A percentile compares a stretch with the other conserved stretches of the same genome.
These are phyloP conservation scores for Centroberyx gerrardi DNA, from an alignment of 2,797 vertebrate genomes.

Conservation along the genomic window DNA sequence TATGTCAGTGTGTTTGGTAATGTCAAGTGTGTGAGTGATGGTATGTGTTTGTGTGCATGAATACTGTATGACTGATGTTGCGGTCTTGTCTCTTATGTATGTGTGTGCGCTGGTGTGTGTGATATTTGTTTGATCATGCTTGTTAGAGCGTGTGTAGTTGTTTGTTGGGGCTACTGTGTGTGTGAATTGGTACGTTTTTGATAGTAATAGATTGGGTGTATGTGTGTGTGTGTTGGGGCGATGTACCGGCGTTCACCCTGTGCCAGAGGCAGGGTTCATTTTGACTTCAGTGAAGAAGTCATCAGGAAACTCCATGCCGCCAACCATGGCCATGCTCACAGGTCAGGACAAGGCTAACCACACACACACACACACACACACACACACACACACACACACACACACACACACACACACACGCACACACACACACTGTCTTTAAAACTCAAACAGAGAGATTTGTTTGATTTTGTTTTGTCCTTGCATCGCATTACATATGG, in stretches of 20 bases:
- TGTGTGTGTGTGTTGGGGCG: slow-evolving; percentile 69
- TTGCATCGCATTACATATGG: background rate
- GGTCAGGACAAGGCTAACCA: slow-evolving; percentile 72
- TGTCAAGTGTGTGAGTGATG: background rate
- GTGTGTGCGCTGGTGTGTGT: background rate
- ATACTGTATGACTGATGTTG: background rate
- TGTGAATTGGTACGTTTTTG: slow-evolving; percentile 5
- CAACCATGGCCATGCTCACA: slow-evolving; percentile 76
- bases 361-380: slow-evolving; percentile 14
- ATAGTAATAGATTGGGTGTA: slow-evolving; percentile 11
- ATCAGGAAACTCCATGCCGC: slow-evolving; percentile 83
- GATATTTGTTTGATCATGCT: slow-evolving; percentile 21
- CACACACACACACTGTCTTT: background rate
- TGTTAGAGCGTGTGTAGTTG: background rate
- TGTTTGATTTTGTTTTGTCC: background rate
- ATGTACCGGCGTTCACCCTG: slow-evolving; percentile 88
- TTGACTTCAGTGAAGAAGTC: slow-evolving; percentile 90
- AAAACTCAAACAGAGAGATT: background rate
- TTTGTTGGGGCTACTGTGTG: background rate
- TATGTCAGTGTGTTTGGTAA: background rate
- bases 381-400: slow-evolving; percentile 24
- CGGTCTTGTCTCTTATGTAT: background rate
- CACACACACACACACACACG: slow-evolving; percentile 3
- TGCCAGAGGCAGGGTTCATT: slow-evolving; percentile 87
- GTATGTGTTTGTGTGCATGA: slow-evolving; percentile 1